Percentiles rank a stretch among this genome's conserved stretches.
phyloP scores from a whole-genome alignment of 2,888 invertebrate genomes.

The Pachycephus smyrnensis region DNA sequence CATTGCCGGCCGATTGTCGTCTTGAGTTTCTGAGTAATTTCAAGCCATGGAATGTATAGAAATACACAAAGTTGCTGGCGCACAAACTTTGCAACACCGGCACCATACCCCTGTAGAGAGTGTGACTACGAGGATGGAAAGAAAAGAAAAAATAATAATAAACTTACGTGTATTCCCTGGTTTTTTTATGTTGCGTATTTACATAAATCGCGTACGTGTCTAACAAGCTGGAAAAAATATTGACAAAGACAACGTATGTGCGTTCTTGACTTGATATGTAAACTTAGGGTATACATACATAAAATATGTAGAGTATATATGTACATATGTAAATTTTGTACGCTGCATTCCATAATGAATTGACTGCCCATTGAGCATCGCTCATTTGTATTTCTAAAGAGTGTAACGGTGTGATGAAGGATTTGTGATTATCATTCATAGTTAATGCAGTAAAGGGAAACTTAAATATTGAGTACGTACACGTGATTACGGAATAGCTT shows the following conservation, averaged over 20 bases:
- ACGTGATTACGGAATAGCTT: background rate
- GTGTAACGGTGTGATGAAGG: background rate
- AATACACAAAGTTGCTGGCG: conserved; percentile 94
- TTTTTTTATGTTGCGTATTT: conserved; percentile 19
- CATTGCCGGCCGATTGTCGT: conserved; percentile 75
- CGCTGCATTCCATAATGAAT: background rate
- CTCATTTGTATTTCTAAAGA: background rate
- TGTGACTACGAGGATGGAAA: conserved; percentile 62
- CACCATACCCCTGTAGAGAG: conserved; percentile 82
- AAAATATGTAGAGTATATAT: background rate
- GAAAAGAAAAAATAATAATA: conserved; percentile 36
- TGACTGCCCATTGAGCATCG: background rate
- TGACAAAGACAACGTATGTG: background rate
- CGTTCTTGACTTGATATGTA: background rate
- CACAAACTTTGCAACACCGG: conserved; percentile 88
- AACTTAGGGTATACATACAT: background rate
- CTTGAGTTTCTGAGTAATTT: conserved; percentile 69
- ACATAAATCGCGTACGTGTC: conserved; percentile 9
- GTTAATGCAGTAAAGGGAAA: background rate
- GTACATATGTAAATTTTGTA: background rate
- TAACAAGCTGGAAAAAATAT: conserved; percentile 9
- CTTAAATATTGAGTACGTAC: background rate
- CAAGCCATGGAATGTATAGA: conserved; percentile 90
- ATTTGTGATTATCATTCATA: background rate
- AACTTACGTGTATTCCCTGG: background rate